phyloP scores from a whole-genome alignment of 2,797 vertebrate species.

The Sebastes hopkinsi region DNA sequence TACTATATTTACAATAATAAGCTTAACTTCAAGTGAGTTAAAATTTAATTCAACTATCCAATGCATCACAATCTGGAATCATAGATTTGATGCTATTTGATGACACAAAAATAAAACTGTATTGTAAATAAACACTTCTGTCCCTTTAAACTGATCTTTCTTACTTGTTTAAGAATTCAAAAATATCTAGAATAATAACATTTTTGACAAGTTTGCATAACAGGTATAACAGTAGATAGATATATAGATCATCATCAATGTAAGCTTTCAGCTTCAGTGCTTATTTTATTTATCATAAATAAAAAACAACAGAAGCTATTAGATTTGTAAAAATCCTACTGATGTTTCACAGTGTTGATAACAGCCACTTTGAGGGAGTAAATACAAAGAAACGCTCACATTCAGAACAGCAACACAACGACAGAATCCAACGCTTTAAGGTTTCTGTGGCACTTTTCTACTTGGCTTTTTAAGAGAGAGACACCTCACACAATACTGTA shows the following conservation, averaged over 20 bases:
- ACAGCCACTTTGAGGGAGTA: slow-evolving; percentile 76
- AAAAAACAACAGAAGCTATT: slow-evolving; percentile 63
- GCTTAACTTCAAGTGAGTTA: background rate
- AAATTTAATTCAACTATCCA: background rate
- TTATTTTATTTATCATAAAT: slow-evolving; percentile 74
- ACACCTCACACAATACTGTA: slow-evolving; percentile 70
- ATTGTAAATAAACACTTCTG: background rate
- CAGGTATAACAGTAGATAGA: background rate
- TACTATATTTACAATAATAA: background rate
- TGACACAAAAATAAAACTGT: background rate
- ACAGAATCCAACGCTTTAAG: slow-evolving; percentile 73
- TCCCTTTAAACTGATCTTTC: background rate
- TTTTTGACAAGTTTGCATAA: background rate
- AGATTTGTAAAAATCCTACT: slow-evolving; percentile 69
- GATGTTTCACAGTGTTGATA: slow-evolving; percentile 83
- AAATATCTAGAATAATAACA: background rate
- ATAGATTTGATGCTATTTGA: background rate
- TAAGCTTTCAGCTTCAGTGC: slow-evolving; percentile 35
- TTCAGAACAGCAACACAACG: slow-evolving; percentile 77
- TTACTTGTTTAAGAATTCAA: background rate
- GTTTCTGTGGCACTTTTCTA: slow-evolving; percentile 80
- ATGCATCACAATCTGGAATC: background rate
- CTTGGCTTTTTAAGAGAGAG: slow-evolving; percentile 72
- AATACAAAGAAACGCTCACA: slow-evolving; percentile 75
- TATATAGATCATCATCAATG: background rate